phyloP scores from a whole-genome alignment of 2,797 vertebrate genomes.

The Luscinia megarhynchos region DNA sequence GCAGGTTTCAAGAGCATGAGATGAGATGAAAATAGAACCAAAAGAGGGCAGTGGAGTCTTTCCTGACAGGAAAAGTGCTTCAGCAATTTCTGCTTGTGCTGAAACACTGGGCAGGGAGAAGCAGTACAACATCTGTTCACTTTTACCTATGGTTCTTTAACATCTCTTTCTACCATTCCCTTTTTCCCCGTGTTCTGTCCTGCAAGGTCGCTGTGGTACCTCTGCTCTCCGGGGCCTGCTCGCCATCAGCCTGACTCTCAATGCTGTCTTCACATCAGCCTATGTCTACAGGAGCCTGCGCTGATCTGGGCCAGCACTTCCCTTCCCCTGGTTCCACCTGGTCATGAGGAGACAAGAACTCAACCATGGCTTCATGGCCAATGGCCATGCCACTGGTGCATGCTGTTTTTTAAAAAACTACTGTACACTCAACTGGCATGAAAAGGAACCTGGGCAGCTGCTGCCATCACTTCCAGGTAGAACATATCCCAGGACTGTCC shows the following conservation, averaged over 20 bases:
- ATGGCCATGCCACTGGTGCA: slow-evolving; percentile 19
- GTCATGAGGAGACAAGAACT: neutral
- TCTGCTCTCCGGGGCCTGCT: slow-evolving; percentile 82
- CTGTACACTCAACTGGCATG: neutral
- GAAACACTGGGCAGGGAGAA: neutral
- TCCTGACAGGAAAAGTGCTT: neutral
- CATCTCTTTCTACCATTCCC: neutral
- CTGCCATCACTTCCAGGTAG: neutral
- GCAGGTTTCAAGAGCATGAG: neutral
- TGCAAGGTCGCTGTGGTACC: slow-evolving; percentile 79
- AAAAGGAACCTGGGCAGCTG: slow-evolving; percentile 1
- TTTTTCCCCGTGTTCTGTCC: neutral
- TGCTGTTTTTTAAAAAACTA: slow-evolving; percentile 5
- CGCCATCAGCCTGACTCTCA: slow-evolving; percentile 86
- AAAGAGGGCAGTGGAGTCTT: neutral
- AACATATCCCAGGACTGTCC: neutral
- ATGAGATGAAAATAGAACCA: neutral
- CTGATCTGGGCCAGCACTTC: slow-evolving; percentile 36
- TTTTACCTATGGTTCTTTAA: neutral
- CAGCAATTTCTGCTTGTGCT: neutral
- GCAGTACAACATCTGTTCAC: neutral
- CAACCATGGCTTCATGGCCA: neutral
- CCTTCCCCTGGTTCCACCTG: neutral
- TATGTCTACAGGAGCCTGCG: slow-evolving; percentile 85
- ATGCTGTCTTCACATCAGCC: slow-evolving; percentile 84